These are phyloP conservation scores for Myoxocephalus aenaeus DNA, from an alignment of 2,797 vertebrate species.

Conservation along the genomic window DNA sequence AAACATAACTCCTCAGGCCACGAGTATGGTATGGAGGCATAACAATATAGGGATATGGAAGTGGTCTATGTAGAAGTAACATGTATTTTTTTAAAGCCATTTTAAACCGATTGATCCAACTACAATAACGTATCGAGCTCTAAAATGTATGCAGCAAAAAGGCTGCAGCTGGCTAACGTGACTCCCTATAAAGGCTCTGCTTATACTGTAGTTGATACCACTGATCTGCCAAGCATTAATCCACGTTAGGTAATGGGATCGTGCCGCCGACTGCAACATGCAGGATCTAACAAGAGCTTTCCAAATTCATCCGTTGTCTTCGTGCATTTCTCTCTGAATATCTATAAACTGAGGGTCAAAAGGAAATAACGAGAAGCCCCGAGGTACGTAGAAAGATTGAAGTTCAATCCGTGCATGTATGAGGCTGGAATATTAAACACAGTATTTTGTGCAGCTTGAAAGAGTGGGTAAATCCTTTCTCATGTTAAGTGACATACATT, in stretches of 20 bases:
- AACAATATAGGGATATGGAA: background rate
- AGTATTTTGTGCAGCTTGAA: background rate
- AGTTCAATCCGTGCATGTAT: slow-evolving; percentile 27
- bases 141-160: background rate
- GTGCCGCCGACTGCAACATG: slow-evolving; percentile 79
- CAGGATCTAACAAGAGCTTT: slow-evolving; percentile 75
- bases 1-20: too few species aligned
- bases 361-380: slow-evolving; percentile 16
- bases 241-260: slow-evolving; percentile 55
- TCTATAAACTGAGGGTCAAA: slow-evolving; percentile 57
- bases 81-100: background rate
- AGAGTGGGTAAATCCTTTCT: background rate
- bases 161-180: background rate
- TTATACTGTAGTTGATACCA: slow-evolving; percentile 10
- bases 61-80: background rate
- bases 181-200: slow-evolving; percentile 13
- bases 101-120: background rate
- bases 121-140: background rate
- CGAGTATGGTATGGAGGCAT: background rate
- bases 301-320: slow-evolving; percentile 43
- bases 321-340: slow-evolving; percentile 35
- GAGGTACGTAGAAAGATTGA: slow-evolving; percentile 16
- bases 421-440: slow-evolving; percentile 39
- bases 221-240: slow-evolving; percentile 61
- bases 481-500: background rate